phyloP scores from a whole-genome alignment of 2,113 vertebrate genomes.

The Pollachius pollachius region DNA sequence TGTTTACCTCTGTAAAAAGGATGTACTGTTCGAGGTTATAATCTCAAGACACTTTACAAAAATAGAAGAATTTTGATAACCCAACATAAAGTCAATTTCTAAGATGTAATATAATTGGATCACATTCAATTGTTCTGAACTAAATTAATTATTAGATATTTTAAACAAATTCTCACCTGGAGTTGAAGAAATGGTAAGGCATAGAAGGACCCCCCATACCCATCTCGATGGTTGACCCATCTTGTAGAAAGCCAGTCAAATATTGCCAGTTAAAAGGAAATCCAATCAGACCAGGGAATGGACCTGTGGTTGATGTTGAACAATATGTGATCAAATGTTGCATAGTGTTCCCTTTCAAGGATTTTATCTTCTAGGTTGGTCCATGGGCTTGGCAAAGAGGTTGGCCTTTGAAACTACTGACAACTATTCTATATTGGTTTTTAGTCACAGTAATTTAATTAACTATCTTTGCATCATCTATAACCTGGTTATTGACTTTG shows the following conservation, averaged over 20 bases:
- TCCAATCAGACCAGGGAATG: too few relatives aligned
- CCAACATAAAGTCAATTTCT: not conserved
- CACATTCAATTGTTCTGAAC: not conserved
- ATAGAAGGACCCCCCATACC: conserved; percentile 18
- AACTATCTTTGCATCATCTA: not conserved
- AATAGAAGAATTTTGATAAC: not conserved
- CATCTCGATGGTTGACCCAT: conserved; percentile 24
- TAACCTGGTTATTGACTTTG: conserved; percentile 26
- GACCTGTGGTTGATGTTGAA: too few relatives aligned
- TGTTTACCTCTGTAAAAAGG: too few relatives aligned
- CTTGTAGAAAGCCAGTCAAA: conserved; percentile 1
- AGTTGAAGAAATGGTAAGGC: conserved; percentile 2
- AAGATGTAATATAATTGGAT: too few relatives aligned
- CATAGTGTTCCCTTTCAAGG: too few relatives aligned
- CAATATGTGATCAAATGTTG: too few relatives aligned
- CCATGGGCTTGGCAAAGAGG: too few relatives aligned
- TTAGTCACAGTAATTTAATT: conserved; percentile 6
- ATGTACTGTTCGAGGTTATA: too few relatives aligned
- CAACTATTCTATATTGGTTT: conserved; percentile 12
- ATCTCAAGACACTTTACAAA: not conserved
- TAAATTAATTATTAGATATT: too few relatives aligned
- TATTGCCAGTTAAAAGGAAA: not conserved
- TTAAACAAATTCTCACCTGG: conserved; percentile 30
- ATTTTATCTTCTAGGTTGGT: too few relatives aligned
- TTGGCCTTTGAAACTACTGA: too few relatives aligned